Conservation (phyloP, 2,888 invertebrate species). For the Spisula solida region DNA sequence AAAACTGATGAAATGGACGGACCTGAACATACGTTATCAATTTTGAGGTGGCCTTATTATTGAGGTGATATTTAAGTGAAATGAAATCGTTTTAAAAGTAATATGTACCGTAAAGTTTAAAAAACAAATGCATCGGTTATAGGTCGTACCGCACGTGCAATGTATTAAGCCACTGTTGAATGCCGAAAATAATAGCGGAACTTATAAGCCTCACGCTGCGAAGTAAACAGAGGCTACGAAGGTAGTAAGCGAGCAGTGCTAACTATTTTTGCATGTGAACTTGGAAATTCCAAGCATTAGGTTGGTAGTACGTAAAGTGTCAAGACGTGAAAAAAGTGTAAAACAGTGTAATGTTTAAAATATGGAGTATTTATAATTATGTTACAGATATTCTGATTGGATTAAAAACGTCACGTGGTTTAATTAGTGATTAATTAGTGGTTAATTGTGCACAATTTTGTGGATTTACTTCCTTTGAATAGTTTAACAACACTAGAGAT, state of each 20-base stretch:
- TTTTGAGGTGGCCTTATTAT: not conserved
- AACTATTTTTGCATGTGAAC: slow-evolving; percentile 46
- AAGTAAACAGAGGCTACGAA: not conserved
- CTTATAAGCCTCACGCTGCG: not conserved
- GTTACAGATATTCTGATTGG: not conserved
- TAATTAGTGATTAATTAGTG: not conserved
- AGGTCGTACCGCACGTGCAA: not conserved
- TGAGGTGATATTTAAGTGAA: too few relatives aligned
- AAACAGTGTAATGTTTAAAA: not conserved
- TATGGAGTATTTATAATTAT: not conserved
- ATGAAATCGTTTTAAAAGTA: too few relatives aligned
- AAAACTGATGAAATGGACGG: not conserved
- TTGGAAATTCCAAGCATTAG: slow-evolving; percentile 29
- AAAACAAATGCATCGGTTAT: not conserved
- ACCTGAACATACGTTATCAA: too few relatives aligned
- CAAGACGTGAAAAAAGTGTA: not conserved
- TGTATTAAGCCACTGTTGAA: not conserved
- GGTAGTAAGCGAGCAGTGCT: not conserved
- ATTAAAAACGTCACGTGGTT: not conserved
- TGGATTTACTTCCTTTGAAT: not conserved
- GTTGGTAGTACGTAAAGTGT: not conserved
- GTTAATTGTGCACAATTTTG: not conserved
- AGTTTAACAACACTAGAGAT: not conserved
- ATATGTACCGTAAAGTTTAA: not conserved
- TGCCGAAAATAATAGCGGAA: slow-evolving; percentile 14